phyloP scores from a whole-genome alignment of 2,797 vertebrate genomes.

The Geotrypetes seraphini region DNA sequence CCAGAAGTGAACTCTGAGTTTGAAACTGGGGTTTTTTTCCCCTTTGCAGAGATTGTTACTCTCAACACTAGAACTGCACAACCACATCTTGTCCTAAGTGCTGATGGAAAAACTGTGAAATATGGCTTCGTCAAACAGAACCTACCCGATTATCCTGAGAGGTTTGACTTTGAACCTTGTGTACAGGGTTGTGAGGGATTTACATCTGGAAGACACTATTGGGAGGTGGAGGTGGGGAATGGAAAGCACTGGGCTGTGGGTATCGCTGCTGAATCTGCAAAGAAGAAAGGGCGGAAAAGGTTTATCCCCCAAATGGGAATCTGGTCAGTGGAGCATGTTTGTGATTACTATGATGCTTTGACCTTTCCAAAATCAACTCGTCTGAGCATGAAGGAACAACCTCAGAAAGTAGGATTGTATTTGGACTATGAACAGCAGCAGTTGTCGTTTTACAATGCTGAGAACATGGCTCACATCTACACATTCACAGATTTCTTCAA shows the following conservation, averaged over 20 bases:
- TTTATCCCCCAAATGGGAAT: conserved; percentile 52
- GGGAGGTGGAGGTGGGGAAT: no score
- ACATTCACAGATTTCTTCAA: conserved; percentile 50
- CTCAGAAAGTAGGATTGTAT: conserved; percentile 36
- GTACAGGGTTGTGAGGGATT: conserved; percentile 44
- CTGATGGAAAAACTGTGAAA: no score
- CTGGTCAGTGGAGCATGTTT: conserved; percentile 50
- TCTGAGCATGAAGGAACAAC: conserved; percentile 13
- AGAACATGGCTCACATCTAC: conserved; percentile 51
- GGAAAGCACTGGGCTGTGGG: conserved; percentile 60
- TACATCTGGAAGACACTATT: conserved; percentile 33
- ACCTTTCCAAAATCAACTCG: conserved; percentile 45
- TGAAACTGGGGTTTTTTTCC: no score
- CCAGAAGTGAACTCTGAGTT: no score
- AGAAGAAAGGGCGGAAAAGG: conserved; percentile 46
- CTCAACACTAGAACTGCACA: no score
- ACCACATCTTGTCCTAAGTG: no score
- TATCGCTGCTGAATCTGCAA: conserved; percentile 41
- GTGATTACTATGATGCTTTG: conserved; percentile 48
- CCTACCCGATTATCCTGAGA: conserved; percentile 36
- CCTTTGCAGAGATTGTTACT: no score
- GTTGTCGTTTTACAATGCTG: conserved; percentile 46
- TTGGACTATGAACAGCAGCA: conserved; percentile 53
- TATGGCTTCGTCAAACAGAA: conserved; percentile 46
- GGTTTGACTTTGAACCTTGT: conserved; percentile 53